These are phyloP conservation scores for Myiotriccus ornatus DNA, from an alignment of 2,797 vertebrate genomes.

Conservation along the genomic window DNA sequence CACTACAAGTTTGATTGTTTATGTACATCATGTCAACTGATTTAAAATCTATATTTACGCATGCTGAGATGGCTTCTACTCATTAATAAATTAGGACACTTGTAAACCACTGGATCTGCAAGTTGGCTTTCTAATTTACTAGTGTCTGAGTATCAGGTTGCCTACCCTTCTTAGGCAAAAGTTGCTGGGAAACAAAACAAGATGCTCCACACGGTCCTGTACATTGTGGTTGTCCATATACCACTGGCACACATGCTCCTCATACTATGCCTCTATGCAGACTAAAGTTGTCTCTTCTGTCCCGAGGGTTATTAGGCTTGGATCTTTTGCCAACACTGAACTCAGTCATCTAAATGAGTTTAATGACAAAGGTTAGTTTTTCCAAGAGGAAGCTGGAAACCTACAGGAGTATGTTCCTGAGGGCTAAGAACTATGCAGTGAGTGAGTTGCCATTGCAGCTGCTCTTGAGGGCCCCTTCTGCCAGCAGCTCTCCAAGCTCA, in stretches of 20 bases:
- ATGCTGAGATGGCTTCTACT: conserved; percentile 56
- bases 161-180: background rate
- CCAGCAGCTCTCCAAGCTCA: conserved; percentile 19
- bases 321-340: background rate
- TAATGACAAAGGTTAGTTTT: conserved; percentile 27
- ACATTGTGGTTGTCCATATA: background rate
- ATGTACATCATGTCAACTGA: conserved; percentile 56
- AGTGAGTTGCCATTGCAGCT: background rate
- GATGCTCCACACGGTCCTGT: background rate
- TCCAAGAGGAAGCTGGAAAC: conserved; percentile 10
- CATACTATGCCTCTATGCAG: background rate
- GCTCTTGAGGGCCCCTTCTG: background rate
- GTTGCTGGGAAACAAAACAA: background rate
- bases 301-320: background rate
- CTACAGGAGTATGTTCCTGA: background rate
- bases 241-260: background rate
- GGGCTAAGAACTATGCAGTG: background rate
- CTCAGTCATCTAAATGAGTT: conserved; percentile 15
- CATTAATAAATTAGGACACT: conserved; percentile 76
- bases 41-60: conserved; percentile 71
- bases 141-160: background rate
- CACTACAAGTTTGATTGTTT: conserved; percentile 65
- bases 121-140: conserved; percentile 56
- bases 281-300: background rate
- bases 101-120: conserved; percentile 67